Evolutionary conservation across 2,797 vertebrate species (phyloP), one percentile per base, ranked within the genome.

Genomic region (Hylomyscus alleni): DNA sequence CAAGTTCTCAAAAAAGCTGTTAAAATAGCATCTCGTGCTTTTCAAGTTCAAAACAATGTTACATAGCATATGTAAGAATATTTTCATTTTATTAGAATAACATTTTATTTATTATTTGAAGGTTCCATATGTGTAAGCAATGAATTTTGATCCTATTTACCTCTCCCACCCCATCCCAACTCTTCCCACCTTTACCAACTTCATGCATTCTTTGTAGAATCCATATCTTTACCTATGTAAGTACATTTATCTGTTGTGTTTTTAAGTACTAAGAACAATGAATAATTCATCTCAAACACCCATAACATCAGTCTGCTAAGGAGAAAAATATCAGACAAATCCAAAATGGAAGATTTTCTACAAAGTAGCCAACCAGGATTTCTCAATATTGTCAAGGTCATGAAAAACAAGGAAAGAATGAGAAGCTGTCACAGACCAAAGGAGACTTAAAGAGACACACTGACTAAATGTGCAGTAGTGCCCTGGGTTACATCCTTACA

Each of bases 1-100:
- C 22, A 69, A 91, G 11, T 89, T 94, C 89, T 62, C 31, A 47
- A 94, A 92, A 92, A 93, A 81, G 56, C 69, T 90, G 75, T 31
- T 89, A 96, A 83, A 44, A 72, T 69, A 31, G 17, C 52, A 82
- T 82, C 52, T 76, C 54, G 54, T 40, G 77, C 20, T 80, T 96
- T 95, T 54, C 94, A 75, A 93, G 93, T 91, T 72, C 44, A 83
- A 95, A 93, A 77, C n/a, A 76, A 85, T 88, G 65, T 54, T 88
- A 34, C n/a, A 52, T 52, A 81, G 54, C 52, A 89, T 17, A 77
- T 22, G 78, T 58, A 91, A 76, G 85, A 93, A 93, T 93, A 67
- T 44, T n/a, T n/a, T 69, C 34, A 15, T 34, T 69, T 69, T 19
- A 69, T 69, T 37, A n/a, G 29, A 69, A 19, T 69, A 69, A n/a